phyloP scores from a whole-genome alignment of 30 jellyfish, hydroid and myxozoan species.

The Aurelia coerulea region DNA sequence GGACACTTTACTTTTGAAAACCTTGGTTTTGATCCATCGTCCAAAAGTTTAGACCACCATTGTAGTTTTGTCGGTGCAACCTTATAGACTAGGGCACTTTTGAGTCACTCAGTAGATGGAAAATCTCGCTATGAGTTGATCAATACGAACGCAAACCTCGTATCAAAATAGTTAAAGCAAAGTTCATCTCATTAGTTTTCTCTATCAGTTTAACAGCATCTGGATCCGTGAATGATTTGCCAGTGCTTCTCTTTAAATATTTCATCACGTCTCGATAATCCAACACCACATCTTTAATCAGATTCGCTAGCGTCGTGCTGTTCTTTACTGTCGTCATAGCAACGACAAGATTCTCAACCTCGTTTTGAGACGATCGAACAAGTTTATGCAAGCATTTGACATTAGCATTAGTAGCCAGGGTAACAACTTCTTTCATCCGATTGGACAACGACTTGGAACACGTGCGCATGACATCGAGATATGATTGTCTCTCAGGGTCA shows the following conservation, averaged over 20 bases:
- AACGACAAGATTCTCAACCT: conserved; percentile 53
- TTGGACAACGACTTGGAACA: conserved; percentile 39
- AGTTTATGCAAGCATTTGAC: conserved; percentile 20
- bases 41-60: too few species aligned
- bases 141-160: conserved; percentile 55
- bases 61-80: too few species aligned
- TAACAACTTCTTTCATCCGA: conserved; percentile 33
- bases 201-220: conserved; percentile 52
- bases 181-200: conserved; percentile 42
- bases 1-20: too few species aligned
- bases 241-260: conserved; percentile 55
- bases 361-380: conserved; percentile 49
- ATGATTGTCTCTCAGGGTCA: conserved; percentile 49
- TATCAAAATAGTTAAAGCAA: conserved; percentile 52
- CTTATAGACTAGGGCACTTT: not conserved
- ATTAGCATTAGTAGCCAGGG: conserved; percentile 42
- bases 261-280: conserved; percentile 45
- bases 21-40: too few species aligned
- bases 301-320: conserved; percentile 49
- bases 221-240: conserved; percentile 55
- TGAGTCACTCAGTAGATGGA: not conserved
- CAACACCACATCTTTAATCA: conserved; percentile 43
- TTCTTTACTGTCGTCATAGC: conserved; percentile 45
- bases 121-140: not conserved
- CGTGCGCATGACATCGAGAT: conserved; percentile 54